phyloP scores from a whole-genome alignment of 2,113 vertebrate species.

The Amblyopsis rosae region DNA sequence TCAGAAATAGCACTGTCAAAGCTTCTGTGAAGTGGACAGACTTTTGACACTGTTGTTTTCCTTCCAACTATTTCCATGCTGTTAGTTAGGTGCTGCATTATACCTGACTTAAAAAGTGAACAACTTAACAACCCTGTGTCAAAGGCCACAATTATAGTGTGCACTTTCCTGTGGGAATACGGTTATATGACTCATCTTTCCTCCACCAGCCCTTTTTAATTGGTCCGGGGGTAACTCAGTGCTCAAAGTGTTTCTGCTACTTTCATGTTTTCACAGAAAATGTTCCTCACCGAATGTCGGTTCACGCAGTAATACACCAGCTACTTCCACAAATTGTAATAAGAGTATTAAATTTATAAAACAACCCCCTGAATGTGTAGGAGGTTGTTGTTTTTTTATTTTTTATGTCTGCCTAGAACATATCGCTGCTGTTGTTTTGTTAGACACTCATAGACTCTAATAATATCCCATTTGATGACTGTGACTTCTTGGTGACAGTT shows the following conservation, averaged over 20 bases:
- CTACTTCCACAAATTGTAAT: conserved; percentile 27
- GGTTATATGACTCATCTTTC: conserved; percentile 40
- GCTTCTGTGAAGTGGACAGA: background rate
- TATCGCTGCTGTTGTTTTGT: conserved; percentile 65
- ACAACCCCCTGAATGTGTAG: background rate
- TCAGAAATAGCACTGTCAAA: background rate
- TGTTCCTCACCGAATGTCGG: conserved; percentile 6
- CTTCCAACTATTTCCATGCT: conserved; percentile 10
- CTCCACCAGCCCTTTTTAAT: conserved; percentile 48
- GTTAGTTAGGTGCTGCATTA: conserved; percentile 45
- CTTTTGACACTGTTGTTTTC: conserved; percentile 27
- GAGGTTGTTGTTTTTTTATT: background rate
- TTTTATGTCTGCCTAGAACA: conserved; percentile 28
- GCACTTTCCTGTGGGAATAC: conserved; percentile 31
- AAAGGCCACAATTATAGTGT: conserved; percentile 42
- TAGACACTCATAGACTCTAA: conserved; percentile 63
- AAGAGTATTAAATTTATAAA: conserved; percentile 16
- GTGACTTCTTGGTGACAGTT: conserved; percentile 64
- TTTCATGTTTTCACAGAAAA: conserved; percentile 31
- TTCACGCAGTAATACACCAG: background rate
- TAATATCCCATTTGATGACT: conserved; percentile 70
- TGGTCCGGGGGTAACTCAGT: conserved; percentile 43
- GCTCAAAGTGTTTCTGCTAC: conserved; percentile 26
- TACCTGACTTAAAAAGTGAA: conserved; percentile 23
- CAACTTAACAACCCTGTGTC: conserved; percentile 18